Conservation (phyloP, 2,797 vertebrate genomes). For the Pipistrellus pygmaeus region DNA sequence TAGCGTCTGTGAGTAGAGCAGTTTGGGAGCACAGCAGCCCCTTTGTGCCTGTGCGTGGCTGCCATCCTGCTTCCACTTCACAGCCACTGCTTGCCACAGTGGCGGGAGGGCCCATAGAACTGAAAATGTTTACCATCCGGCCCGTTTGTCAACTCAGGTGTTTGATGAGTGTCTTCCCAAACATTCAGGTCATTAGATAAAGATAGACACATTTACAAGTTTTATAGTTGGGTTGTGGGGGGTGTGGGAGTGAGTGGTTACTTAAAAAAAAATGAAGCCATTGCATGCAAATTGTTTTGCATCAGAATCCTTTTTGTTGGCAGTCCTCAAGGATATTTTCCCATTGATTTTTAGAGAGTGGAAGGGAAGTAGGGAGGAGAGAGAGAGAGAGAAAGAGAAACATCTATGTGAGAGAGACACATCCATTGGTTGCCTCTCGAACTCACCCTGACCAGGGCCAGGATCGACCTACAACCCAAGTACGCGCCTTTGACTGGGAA, state of each 20-base stretch:
- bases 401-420: no score
- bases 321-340: no score
- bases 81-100: accelerated
- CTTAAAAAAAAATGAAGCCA: neutral
- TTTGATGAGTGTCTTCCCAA: neutral
- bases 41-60: no score
- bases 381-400: no score
- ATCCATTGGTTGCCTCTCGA: no score
- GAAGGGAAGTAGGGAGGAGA: no score
- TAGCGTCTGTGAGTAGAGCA: no score
- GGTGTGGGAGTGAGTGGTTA: neutral
- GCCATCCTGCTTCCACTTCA: accelerated
- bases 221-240: neutral
- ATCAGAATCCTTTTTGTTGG: neutral
- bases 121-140: neutral
- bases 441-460: no score
- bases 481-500: no score
- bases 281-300: neutral
- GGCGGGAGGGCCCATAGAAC: accelerated
- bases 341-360: no score
- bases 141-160: neutral
- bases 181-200: neutral
- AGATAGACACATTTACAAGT: neutral
- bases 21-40: neutral
- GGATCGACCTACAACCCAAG: no score